phyloP scores from a whole-genome alignment of 1,140 invertebrate species.

The Patella vulgata region DNA sequence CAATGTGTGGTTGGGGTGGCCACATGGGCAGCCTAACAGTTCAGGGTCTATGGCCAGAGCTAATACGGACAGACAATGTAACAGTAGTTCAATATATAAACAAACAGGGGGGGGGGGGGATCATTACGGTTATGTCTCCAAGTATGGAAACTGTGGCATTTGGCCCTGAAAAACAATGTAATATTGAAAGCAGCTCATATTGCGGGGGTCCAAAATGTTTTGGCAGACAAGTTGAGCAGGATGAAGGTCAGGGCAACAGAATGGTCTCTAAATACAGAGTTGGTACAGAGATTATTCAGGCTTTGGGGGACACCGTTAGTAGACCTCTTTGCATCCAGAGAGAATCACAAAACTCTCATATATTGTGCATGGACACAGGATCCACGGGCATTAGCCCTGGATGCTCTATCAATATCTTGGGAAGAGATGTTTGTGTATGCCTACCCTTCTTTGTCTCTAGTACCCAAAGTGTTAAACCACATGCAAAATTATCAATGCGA shows the following conservation, averaged over 20 bases:
- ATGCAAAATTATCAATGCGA: slow-evolving; percentile 4
- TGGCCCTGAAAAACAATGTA: slow-evolving; percentile 4
- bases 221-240: slow-evolving; percentile 1
- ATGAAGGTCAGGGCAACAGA: not conserved
- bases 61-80: slow-evolving; percentile 11
- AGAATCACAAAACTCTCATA: no score
- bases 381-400: no score
- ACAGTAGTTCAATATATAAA: slow-evolving; percentile 9
- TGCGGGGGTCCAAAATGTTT: not conserved
- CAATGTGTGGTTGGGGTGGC: slow-evolving; percentile 2
- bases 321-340: not conserved
- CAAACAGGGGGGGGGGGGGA: slow-evolving; percentile 4
- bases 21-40: not conserved
- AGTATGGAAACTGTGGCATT: slow-evolving; percentile 7
- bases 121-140: slow-evolving; percentile 2
- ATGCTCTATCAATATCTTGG: no score
- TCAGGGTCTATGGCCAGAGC: slow-evolving; percentile 7
- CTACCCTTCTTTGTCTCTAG: slow-evolving; percentile 1
- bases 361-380: no score
- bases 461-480: slow-evolving; percentile 5
- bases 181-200: slow-evolving; percentile 9
- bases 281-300: not conserved
- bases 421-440: no score
- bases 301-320: slow-evolving; percentile 8
- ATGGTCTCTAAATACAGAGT: not conserved